Conservation (phyloP, 2,888 invertebrate genomes). For the Geotrupes spiniger region DNA sequence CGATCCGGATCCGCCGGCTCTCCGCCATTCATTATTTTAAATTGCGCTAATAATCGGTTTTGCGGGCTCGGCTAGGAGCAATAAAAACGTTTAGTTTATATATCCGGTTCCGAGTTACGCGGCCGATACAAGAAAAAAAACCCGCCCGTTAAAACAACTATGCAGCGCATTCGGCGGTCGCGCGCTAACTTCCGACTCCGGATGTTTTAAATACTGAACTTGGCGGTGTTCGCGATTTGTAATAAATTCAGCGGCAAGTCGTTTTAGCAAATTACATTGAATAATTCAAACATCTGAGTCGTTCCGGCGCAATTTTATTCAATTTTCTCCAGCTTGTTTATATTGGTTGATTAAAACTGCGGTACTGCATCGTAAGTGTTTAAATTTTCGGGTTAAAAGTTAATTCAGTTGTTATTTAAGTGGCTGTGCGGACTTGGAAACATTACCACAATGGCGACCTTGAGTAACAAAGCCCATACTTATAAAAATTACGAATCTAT, state of each 20-base stretch:
- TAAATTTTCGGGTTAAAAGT: no score
- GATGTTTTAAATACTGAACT: constrained; percentile 4
- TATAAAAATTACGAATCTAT: no score
- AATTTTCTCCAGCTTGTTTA: background rate
- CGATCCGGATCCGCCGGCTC: background rate
- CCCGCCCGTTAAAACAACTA: constrained; percentile 1
- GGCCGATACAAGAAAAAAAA: constrained; percentile 3
- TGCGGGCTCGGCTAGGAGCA: background rate
- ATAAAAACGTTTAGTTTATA: constrained; percentile 1
- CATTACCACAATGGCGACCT: no score
- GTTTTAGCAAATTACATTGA: constrained; percentile 3
- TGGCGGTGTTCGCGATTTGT: constrained; percentile 5
- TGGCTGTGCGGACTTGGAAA: no score
- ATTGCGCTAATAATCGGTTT: constrained; percentile 3
- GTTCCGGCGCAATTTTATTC: background rate
- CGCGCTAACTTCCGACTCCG: background rate
- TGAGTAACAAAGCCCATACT: no score
- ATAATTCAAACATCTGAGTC: constrained; percentile 3
- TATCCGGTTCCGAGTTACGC: background rate
- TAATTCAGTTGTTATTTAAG: no score
- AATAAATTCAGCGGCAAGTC: constrained; percentile 6
- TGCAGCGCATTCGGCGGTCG: constrained; percentile 3
- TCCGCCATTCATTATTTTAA: constrained; percentile 4
- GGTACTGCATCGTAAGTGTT: no score
- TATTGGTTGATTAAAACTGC: no score